A percentile compares a stretch with the other conserved stretches of the same genome.
Evolutionary conservation across 2,113 vertebrate species (phyloP).

Genomic region (Neodontobutis hainanensis): DNA sequence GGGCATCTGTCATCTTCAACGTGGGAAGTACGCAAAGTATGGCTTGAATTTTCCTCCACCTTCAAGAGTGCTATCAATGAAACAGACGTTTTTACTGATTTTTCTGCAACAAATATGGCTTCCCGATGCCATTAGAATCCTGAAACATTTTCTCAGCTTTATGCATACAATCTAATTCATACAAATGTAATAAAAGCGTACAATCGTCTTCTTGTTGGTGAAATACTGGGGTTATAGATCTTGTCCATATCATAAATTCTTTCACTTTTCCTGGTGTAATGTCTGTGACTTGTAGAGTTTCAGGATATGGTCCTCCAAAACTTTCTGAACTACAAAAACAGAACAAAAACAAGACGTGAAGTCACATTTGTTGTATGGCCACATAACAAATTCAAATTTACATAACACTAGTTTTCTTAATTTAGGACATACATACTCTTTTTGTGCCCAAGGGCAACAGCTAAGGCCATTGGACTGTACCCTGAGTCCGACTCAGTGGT

Average conservation of each 20-base stretch:
- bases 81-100: conserved; percentile 59
- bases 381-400: not conserved
- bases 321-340: conserved; percentile 82
- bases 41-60: no score
- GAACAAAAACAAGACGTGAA: conserved; percentile 12
- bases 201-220: conserved; percentile 7
- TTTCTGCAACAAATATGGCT: not conserved
- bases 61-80: conserved; percentile 1
- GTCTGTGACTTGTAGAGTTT: conserved; percentile 74
- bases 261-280: conserved; percentile 26
- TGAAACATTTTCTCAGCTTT: not conserved
- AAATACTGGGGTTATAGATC: not conserved
- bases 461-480: conserved; percentile 93
- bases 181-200: conserved; percentile 37
- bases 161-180: conserved; percentile 5
- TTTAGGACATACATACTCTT: conserved; percentile 78
- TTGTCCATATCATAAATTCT: not conserved
- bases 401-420: not conserved
- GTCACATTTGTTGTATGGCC: not conserved
- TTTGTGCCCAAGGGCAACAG: conserved; percentile 90
- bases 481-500: conserved; percentile 94
- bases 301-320: conserved; percentile 86
- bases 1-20: not conserved
- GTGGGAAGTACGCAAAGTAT: not conserved
- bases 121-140: conserved; percentile 7